Base-by-base conservation (phyloP, 2,113 vertebrate genomes). In the Pterocles burchelli region DNA sequence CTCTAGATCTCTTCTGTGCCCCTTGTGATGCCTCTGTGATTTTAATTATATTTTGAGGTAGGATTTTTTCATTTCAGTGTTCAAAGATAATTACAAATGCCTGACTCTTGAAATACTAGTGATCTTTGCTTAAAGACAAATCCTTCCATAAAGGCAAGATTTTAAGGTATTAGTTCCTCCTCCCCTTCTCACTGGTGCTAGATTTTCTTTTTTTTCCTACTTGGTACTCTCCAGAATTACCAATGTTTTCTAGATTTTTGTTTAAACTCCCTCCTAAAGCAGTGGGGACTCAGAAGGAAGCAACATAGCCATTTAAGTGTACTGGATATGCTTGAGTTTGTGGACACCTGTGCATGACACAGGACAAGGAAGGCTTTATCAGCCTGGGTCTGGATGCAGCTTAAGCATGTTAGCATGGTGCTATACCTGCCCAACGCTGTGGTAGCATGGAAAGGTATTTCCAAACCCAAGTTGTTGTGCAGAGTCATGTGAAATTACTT, bases 111-210 rank as follows among this genome's bases (percentile, higher is more conserved):
- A 95, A 81, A 78, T 55, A 59, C 21, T 43, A 61, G 4, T 31
- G 65, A 58, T 5, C 12, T 76, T 89, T 66, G 3, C n/a, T 41
- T 77, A 58, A 65, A 38, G 46, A 62, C 12, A 62, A 88, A 22
- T 5, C 0, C 1, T 65, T 13, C 10, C 34, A 5, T 45, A 70
- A 90, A 2, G 1, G 5, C 8, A 77, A 77, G 9, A 0, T 71
- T 82, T 88, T 34, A 54, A 90, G 12, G 2, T 58, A 3, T 49
- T 59, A 38, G 10, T 63, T 77, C 5, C 21, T 33, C 17, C 36
- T 73, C 79, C 15, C 14, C 3, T 43, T 88, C 71, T 57, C 10
- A 49, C 11, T 65, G 13, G 13, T 68, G 38, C 4, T 52, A 38
- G n/a, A 54, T 85, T 67, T 90, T 29, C 0, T 20, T 7, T 52